phyloP scores from a whole-genome alignment of 2,113 vertebrate genomes.

The Sardina pilchardus region DNA sequence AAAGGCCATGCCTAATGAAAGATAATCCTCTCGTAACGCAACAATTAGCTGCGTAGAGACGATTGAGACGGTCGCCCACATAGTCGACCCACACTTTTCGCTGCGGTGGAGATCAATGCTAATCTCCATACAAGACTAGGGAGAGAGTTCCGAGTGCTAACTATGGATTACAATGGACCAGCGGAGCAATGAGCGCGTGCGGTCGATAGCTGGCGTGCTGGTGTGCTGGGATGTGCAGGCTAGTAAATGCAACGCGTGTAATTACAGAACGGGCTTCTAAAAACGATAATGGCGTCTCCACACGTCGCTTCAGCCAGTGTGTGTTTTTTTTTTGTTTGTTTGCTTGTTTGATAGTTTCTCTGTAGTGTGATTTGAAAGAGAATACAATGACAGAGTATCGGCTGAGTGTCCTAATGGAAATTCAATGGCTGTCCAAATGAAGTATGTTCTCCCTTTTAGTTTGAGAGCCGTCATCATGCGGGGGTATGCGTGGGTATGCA shows the following conservation, averaged over 20 bases:
- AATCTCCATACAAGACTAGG: constrained; percentile 60
- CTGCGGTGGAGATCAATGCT: constrained; percentile 56
- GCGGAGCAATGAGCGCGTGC: constrained; percentile 55
- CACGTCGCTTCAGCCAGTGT: neutral
- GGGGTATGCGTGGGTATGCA: too few species aligned
- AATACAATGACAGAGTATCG: neutral
- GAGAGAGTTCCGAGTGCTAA: constrained; percentile 58
- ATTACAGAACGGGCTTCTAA: constrained; percentile 62
- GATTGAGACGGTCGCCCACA: constrained; percentile 50
- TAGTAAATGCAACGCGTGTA: constrained; percentile 59
- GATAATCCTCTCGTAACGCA: constrained; percentile 28
- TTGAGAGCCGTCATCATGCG: neutral
- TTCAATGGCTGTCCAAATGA: neutral
- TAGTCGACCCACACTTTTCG: constrained; percentile 5
- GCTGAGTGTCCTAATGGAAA: neutral
- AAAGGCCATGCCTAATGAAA: constrained; percentile 45
- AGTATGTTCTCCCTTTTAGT: neutral
- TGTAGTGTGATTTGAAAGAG: neutral
- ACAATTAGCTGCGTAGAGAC: constrained; percentile 50
- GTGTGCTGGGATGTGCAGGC: constrained; percentile 36
- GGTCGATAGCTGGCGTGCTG: constrained; percentile 64
- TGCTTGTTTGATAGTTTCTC: too few species aligned
- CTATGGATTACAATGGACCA: constrained; percentile 56
- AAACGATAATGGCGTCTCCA: neutral
- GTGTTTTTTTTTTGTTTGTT: too few species aligned